These are phyloP conservation scores for Himalopsyche anomala DNA, from an alignment of 2,888 invertebrate species.

Conservation along the genomic window DNA sequence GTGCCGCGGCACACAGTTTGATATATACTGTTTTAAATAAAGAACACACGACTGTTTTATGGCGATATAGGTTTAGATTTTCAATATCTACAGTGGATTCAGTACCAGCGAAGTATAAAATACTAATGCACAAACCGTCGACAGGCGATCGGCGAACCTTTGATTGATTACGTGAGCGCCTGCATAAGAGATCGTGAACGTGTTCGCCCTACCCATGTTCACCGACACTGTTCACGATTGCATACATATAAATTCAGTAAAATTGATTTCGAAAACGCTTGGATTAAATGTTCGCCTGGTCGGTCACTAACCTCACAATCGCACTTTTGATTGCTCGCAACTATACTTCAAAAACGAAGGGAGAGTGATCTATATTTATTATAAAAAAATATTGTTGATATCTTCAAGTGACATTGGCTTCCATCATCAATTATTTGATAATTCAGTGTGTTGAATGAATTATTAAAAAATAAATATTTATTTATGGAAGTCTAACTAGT, in stretches of 20 bases:
- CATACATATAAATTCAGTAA: neutral
- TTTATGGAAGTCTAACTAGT: too few relatives aligned
- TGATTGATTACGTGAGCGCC: conserved; percentile 30
- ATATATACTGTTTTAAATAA: too few relatives aligned
- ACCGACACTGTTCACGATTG: neutral
- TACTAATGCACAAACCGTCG: conserved; percentile 23
- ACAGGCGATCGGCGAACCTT: conserved; percentile 30
- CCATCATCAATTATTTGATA: too few relatives aligned
- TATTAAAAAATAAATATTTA: too few relatives aligned
- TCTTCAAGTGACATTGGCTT: too few relatives aligned
- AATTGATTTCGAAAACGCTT: neutral
- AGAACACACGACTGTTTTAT: conserved; percentile 6
- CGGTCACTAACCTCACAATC: conserved; percentile 27
- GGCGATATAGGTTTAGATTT: neutral
- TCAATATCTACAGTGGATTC: neutral
- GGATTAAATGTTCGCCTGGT: neutral
- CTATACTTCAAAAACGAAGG: neutral
- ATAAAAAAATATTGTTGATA: too few relatives aligned
- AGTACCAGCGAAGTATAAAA: neutral
- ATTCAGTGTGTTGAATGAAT: too few relatives aligned
- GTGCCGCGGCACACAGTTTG: too few relatives aligned
- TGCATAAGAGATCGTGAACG: conserved; percentile 21
- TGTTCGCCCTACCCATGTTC: neutral
- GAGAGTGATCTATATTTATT: neutral
- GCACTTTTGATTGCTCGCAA: conserved; percentile 27